These are phyloP conservation scores for Cydia fagiglandana DNA, from an alignment of 1,140 invertebrate genomes.

Conservation along the genomic window DNA sequence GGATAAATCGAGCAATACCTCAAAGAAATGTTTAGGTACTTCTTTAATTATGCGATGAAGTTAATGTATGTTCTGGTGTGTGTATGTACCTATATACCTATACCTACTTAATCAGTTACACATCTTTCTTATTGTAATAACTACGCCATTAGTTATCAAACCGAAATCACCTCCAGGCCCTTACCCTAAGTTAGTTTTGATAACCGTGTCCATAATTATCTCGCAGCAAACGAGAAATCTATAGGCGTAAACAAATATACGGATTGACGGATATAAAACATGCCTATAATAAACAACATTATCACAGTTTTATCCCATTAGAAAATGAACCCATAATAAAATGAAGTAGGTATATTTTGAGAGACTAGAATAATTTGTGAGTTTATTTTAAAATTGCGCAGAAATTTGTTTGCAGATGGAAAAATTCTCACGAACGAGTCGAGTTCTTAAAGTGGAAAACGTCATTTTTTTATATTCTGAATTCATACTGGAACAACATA, in stretches of 20 bases:
- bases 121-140: neutral
- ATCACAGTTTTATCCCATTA: neutral
- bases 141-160: neutral
- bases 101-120: too few relatives aligned
- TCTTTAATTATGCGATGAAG: too few relatives aligned
- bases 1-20: too few relatives aligned
- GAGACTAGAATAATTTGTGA: neutral
- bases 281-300: too few relatives aligned
- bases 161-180: neutral
- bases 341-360: neutral
- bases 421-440: conserved; percentile 1
- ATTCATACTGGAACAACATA: neutral
- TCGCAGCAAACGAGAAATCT: neutral
- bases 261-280: too few relatives aligned
- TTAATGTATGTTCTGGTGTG: too few relatives aligned
- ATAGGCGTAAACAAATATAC: neutral
- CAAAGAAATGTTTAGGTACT: too few relatives aligned
- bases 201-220: neutral
- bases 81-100: too few relatives aligned
- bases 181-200: conserved; percentile 3
- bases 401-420: neutral
- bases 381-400: neutral
- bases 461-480: neutral
- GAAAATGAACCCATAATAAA: neutral
- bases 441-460: neutral